Evolutionary conservation across 2,888 invertebrate species (phyloP).

Genomic region (Aphodius sticticus): DNA sequence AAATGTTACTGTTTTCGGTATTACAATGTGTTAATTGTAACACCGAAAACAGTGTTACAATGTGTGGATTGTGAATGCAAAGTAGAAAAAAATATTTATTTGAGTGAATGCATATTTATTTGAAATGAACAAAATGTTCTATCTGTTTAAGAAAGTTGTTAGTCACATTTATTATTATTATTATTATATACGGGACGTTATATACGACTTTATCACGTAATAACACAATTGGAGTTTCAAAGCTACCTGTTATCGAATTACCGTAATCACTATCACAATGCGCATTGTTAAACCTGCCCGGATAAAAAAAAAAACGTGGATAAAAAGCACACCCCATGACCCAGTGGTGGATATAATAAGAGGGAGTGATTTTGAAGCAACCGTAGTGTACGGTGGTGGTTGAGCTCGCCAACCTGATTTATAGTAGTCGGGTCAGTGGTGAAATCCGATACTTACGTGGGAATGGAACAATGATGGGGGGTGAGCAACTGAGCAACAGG

Average conservation of each 20-base stretch:
- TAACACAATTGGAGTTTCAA: too few relatives aligned
- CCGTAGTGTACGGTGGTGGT: neutral
- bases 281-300: neutral
- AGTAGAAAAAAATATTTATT: too few relatives aligned
- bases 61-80: too few relatives aligned
- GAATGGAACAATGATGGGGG: conserved; percentile 47
- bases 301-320: neutral
- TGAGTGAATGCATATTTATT: too few relatives aligned
- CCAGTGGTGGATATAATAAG: conserved; percentile 30
- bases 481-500: conserved; percentile 25
- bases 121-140: too few relatives aligned
- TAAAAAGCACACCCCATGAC: conserved; percentile 18
- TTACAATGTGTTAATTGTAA: too few relatives aligned
- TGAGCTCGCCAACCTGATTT: conserved; percentile 48
- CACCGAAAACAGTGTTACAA: too few relatives aligned
- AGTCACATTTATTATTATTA: too few relatives aligned
- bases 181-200: too few relatives aligned
- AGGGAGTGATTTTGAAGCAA: conserved; percentile 30
- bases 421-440: conserved; percentile 55
- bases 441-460: conserved; percentile 53
- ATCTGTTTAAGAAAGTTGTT: too few relatives aligned
- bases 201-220: too few relatives aligned
- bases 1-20: too few relatives aligned
- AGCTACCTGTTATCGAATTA: neutral
- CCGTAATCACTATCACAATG: neutral